Evolutionary conservation across 2,797 vertebrate species (phyloP), one percentile per base, ranked within the genome.

Genomic region (Bufotes viridis): DNA sequence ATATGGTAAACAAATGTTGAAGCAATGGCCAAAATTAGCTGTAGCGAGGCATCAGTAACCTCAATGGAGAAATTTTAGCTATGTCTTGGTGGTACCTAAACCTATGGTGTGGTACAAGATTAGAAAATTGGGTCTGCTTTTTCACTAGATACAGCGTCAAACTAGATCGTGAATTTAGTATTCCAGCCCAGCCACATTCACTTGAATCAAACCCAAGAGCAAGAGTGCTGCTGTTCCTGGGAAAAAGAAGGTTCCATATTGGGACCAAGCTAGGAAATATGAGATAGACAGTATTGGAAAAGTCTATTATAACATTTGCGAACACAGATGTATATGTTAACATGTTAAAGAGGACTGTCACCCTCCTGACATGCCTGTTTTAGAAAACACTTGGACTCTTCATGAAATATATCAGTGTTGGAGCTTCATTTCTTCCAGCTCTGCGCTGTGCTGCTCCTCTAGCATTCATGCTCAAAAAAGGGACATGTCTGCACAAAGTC

Each of bases 1-100:
- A 65, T 65, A 67, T 12, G 12, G 42, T 85, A 67, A 78, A 78
- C 5, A 55, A 69, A 61, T 82, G 80, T 34, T 82, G 80, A 49
- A 26, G 17, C 63, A 51, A 55, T 67, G 42, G 24, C 13, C 10
- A 74, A n/a, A 15, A 57, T 7, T 15, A 11, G 55, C 69, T 84
- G 70, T 75, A 60, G 20, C 0, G 3, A 42, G 82, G 67, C 69
- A 74, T 1, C 22, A 57, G 69, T 49, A 75, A 61, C 70, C 26
- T 22, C 24, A 0, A 6, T 24, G 12, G 69, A n/a, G n/a, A 63
- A 63, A 63, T 63, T 63, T 63, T 26, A 22, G 58, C 15, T 13
- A n/a, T 42, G n/a, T 42, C 42, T 17, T 72, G 14, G 29, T 42
- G 15, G 29, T 18, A 18, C 15, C 17, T 51, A 75, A 11, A 4